Base-by-base conservation (phyloP, 1,140 invertebrate species). In the Galendromus occidentalis region DNA sequence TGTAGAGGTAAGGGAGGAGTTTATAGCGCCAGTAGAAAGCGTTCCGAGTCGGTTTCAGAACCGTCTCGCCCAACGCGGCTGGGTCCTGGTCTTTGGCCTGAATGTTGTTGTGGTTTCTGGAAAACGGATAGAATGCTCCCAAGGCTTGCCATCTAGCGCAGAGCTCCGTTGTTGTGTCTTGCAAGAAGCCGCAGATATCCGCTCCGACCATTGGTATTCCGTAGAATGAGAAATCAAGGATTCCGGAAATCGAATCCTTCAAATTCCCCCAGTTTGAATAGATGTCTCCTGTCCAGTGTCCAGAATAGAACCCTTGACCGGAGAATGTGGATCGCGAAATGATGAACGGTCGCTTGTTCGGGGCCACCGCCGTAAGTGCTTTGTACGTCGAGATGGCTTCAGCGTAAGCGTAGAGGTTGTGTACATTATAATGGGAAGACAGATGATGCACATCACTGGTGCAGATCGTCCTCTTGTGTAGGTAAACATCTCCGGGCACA, bases 311-410 rank as follows among this genome's bases (percentile, higher is more conserved):
- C 18, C 91, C 91, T 67, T 82, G 80, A 6, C 88, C 86, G 42
- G 85, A 76, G 77, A 85, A 92, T 0, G 86, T 85, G 0, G 89
- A 85, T 59, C 91, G 79, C 0, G 85, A 86, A 65, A 94, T 85
- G 28, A 92, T 81, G 71, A 93, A 85, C n/a, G 87, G 84, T 67
- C 89, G 64, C 51, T 76, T 72, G 1, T 68, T 66, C 7, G 68
- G 70, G 4, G 68, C 47, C 6, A 39, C 68, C 18, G 51, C 68
- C n/a, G n/a, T 42, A 64, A 29, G 71, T 81, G 75, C 88, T 86
- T 81, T 80, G 73, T 84, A 82, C 0, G 88, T 88, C 12, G 81
- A 78, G 41, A 83, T 79, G 0, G 85, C 82, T 74, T 94, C 87
- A 64, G 80, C 80, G 41, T 81, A 80, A 4, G 84, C 88, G 74